phyloP scores from a whole-genome alignment of 2,113 vertebrate species.

The Melanostigma gelatinosum region DNA sequence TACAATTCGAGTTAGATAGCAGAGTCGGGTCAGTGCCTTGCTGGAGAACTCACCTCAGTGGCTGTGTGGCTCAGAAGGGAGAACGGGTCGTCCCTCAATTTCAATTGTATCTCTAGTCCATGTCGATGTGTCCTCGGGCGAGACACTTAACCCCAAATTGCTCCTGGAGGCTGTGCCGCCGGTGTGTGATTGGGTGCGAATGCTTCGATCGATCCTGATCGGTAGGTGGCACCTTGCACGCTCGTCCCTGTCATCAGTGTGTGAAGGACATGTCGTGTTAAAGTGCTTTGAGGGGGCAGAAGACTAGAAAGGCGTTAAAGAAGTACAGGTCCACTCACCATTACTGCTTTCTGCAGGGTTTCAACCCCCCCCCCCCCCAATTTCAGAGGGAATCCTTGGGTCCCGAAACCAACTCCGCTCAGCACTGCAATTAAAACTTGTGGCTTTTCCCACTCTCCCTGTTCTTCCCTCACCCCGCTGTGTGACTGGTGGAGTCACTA shows the following conservation, averaged over 20 bases:
- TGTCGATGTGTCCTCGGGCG: background rate
- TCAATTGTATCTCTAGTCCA: background rate
- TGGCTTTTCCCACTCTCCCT: conserved; percentile 28
- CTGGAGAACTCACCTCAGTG: background rate
- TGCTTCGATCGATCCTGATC: background rate
- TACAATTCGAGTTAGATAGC: background rate
- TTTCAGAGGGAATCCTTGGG: conserved; percentile 4
- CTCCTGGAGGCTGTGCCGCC: background rate
- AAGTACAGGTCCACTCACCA: background rate
- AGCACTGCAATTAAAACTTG: conserved; percentile 63
- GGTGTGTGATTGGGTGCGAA: background rate
- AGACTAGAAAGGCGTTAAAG: too few species aligned
- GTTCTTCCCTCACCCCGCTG: conserved; percentile 39
- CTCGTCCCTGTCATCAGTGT: too few species aligned
- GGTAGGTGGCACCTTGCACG: too few species aligned
- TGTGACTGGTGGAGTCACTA: conserved; percentile 65
- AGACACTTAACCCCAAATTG: background rate
- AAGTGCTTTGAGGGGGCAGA: background rate
- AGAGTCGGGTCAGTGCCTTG: conserved; percentile 5
- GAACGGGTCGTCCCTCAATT: background rate
- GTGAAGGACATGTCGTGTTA: too few species aligned
- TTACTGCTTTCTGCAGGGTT: background rate
- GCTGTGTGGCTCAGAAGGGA: background rate
- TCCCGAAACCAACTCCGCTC: conserved; percentile 32
- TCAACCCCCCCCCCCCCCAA: background rate